Percentiles rank a stretch among this genome's conserved stretches.
Evolutionary conservation across 2,113 vertebrate genomes (phyloP).

Genomic region (Microtus oregoni): DNA sequence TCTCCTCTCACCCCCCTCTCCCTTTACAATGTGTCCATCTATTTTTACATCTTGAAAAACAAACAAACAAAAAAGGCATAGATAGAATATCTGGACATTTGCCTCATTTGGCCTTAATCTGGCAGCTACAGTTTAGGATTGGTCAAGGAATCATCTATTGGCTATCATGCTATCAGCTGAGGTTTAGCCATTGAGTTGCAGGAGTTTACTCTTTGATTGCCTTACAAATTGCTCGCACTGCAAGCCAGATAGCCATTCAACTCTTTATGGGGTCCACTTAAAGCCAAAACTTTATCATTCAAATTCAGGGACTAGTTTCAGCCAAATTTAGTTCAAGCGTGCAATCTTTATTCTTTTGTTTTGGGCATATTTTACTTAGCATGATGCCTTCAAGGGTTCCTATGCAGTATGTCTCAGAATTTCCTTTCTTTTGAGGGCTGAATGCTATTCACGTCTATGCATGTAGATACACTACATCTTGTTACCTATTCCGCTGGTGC

Average conservation of each 20-base stretch:
- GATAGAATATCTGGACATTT: neutral
- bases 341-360: neutral
- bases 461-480: too few relatives aligned
- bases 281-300: neutral
- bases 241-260: neutral
- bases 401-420: neutral
- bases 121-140: neutral
- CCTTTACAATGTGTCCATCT: neutral
- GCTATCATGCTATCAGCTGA: neutral
- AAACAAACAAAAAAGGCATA: neutral
- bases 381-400: neutral
- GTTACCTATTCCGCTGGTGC: neutral
- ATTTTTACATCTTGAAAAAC: neutral
- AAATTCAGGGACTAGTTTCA: neutral
- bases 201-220: neutral
- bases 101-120: neutral
- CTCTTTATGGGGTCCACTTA: neutral
- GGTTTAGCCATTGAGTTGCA: neutral
- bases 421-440: neutral
- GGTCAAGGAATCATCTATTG: neutral
- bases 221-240: neutral
- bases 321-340: neutral
- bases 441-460: neutral
- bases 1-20: fast-evolving
- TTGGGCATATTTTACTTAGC: neutral